Evolutionary conservation across 37 sponge, comb jelly and placozoan genomes (phyloP), one percentile per base, ranked within the genome.

Genomic region (Aphrocallistes beatrix): DNA sequence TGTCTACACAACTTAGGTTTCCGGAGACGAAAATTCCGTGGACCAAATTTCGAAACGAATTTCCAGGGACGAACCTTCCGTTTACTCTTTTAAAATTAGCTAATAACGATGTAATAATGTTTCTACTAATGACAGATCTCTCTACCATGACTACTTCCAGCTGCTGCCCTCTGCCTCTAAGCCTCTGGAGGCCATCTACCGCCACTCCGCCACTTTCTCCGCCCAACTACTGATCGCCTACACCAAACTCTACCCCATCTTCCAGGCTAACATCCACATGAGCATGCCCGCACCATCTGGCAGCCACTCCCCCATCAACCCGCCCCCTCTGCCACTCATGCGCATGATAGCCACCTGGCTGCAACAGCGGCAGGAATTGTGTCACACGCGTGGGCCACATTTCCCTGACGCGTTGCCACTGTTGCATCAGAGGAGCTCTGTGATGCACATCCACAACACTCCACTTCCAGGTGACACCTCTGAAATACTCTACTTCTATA

Each of bases 141-240:
- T 60, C 6, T 60, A 60, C 75, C 75, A 60, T 30, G 75, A 60
- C 75, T 60, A 60, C 75, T 60, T 60, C 75, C 75, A 60, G n/a
- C 34, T 60, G 34, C 75, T 60, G 75, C 75, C 75, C 10, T 13
- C 21, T 60, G 75, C 75, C 75, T 60, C 75, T 30, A 60, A 60
- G 34, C 75, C 75, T 25, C 75, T 60, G 6, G 75, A 60, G n/a
- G 75, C n/a, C 28, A 30, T 60, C 75, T 60, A 60, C 75, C 75
- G n/a, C 10, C 75, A 60, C 21, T 60, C 75, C 25, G 34, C 75
- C 8, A 60, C 28, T 60, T 60, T 60, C 75, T 19, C 75, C 6
- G 75, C 75, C n/a, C 75, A 60, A 30, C 34, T 60, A 13, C 34
- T 60, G n/a, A 60, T 60, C 75, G 75, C 75, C 3, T 60, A 60